Percentiles rank a stretch among this genome's conserved stretches.
These are phyloP conservation scores for Odontomyia ornata DNA, from an alignment of 2,888 invertebrate species.

Conservation along the genomic window DNA sequence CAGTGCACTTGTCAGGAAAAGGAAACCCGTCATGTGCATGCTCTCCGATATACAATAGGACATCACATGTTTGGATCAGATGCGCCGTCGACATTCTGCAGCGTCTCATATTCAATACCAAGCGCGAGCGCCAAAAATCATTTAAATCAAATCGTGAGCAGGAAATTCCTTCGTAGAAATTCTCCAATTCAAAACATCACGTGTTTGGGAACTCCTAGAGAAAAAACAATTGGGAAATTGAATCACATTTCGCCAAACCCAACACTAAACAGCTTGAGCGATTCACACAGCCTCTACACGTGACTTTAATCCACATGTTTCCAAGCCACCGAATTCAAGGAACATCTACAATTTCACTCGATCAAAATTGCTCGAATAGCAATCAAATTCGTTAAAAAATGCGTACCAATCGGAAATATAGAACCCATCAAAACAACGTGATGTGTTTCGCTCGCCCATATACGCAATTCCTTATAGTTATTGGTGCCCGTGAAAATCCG, in stretches of 20 bases:
- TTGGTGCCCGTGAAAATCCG: not conserved
- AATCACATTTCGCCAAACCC: not conserved
- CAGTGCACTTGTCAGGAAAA: no score
- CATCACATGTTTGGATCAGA: no score
- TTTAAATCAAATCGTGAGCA: not conserved
- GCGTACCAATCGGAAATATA: not conserved
- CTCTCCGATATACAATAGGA: no score
- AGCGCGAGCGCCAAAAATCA: not conserved
- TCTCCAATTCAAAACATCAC: not conserved
- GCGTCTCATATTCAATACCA: not conserved
- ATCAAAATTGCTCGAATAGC: not conserved
- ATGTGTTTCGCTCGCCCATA: no score
- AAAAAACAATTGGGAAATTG: not conserved
- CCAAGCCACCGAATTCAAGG: not conserved
- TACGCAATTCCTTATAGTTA: not conserved
- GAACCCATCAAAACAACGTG: not conserved
- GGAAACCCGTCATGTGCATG: no score
- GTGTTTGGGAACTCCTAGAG: not conserved
- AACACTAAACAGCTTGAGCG: not conserved
- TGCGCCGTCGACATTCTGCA: no score
- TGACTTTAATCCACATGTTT: constrained; percentile 2
- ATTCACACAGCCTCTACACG: not conserved
- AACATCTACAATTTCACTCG: not conserved
- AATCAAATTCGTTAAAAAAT: not conserved
- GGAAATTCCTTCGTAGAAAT: not conserved